Evolutionary conservation across 2,113 vertebrate genomes (phyloP), one percentile per base, ranked within the genome.

Genomic region (Petroica traversi): DNA sequence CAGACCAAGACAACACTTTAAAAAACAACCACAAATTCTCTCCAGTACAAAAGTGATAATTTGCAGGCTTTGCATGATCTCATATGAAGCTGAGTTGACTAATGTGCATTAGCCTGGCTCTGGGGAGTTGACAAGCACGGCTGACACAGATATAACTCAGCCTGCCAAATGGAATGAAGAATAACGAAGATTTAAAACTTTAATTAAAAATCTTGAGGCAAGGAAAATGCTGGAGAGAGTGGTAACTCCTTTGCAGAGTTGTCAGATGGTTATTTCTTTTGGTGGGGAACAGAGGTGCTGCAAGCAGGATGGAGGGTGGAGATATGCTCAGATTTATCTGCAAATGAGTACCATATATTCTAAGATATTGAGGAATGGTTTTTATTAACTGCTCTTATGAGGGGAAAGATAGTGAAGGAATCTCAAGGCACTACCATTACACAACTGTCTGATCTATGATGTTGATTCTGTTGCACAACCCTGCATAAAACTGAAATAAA

Each of bases 1-100:
- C 81, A 84, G 77, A 80, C 62, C 73, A 83, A 83, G 90, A 91
- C 61, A 93, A 52, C 13, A 2, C 57, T 93, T 74, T 67, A 85
- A 93, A 86, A 88, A 94, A 95, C 0, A 0, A 77, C 87, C 84
- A 43, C 54, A 92, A 90, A 93, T 89, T 90, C 82, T 83, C 75
- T 71, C 59, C 59, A 88, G 84, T 57, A 63, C 75, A 67, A 75
- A 91, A 95, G 86, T 91, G 90, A 89, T 94, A 94, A 94, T 82
- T 92, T 91, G 69, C 85, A 97, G 91, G 85, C 77, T 94, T 97
- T 93, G 80, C 75, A 93, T 96, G 93, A 97, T 69, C 84, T 97
- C 94, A 96, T 93, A 85, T 15, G 73, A 95, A 91, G 88, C 75
- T 31, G 85, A 83, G 59, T 34, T 97, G 88, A 90, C 85, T 75